A percentile compares a stretch with the other conserved stretches of the same genome.
These are phyloP conservation scores for Cylindroiulus punctatus DNA, from an alignment of 2,888 invertebrate genomes.

Conservation along the genomic window DNA sequence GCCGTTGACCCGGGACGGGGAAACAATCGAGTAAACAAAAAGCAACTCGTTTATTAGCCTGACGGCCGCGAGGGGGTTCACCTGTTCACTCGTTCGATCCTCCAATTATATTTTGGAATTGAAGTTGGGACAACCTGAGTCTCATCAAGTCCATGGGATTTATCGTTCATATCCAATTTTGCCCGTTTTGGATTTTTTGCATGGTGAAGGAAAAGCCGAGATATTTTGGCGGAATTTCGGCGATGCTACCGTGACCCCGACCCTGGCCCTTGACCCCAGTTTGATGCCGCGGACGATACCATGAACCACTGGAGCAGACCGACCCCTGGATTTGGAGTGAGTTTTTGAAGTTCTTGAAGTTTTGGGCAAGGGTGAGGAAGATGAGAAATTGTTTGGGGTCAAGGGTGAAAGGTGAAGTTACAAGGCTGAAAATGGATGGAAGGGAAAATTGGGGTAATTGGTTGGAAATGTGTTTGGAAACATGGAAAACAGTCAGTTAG, in stretches of 20 bases:
- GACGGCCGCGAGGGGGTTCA: neutral
- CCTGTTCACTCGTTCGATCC: neutral
- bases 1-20: neutral
- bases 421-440: no score
- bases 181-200: neutral
- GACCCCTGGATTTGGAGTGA: neutral
- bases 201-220: neutral
- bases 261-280: neutral
- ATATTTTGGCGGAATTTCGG: neutral
- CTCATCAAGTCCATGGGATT: neutral
- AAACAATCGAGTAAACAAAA: neutral
- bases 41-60: neutral
- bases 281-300: neutral
- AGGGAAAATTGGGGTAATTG: no score
- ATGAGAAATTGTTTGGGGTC: no score
- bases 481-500: no score
- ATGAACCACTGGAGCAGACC: constrained; percentile 39
- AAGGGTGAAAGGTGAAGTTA: no score
- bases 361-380: no score
- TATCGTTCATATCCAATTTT: neutral
- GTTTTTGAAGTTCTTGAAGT: neutral
- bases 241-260: neutral
- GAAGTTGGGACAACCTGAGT: neutral
- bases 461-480: no score
- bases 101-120: neutral